phyloP scores from a whole-genome alignment of 2,113 vertebrate genomes.

The Petromus typicus region DNA sequence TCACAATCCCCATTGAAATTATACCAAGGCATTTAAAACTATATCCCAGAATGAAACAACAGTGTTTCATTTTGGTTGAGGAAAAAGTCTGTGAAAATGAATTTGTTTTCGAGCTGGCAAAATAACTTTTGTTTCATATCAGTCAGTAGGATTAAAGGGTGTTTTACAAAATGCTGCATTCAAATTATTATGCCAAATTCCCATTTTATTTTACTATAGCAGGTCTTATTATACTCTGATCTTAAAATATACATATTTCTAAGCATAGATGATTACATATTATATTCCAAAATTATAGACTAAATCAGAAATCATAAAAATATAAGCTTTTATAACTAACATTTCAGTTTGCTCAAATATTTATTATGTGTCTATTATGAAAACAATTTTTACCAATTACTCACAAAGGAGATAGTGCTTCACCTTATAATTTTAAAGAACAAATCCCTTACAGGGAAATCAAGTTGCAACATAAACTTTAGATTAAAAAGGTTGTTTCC shows the following conservation, averaged over 20 bases:
- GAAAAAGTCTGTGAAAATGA: slow-evolving; percentile 49
- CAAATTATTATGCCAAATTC: slow-evolving; percentile 29
- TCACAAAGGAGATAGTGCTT: background rate
- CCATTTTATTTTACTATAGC: slow-evolving; percentile 22
- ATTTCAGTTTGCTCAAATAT: slow-evolving; percentile 49
- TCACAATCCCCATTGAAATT: too few relatives aligned
- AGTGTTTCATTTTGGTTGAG: slow-evolving; percentile 41
- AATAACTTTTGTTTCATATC: slow-evolving; percentile 7
- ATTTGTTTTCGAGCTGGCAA: slow-evolving; percentile 55
- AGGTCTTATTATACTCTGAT: background rate
- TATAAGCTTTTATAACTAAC: background rate
- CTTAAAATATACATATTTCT: slow-evolving; percentile 34
- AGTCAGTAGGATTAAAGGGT: slow-evolving; percentile 21
- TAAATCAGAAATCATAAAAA: slow-evolving; percentile 49
- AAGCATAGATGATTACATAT: slow-evolving; percentile 42
- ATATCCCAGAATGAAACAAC: slow-evolving; percentile 4
- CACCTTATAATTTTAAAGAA: slow-evolving; percentile 37
- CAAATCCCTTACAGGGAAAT: background rate
- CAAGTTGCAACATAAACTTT: background rate
- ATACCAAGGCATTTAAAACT: background rate
- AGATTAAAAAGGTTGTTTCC: background rate
- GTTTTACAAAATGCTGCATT: slow-evolving; percentile 41
- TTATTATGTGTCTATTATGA: background rate
- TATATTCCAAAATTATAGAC: slow-evolving; percentile 50
- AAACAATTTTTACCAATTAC: background rate